Base-by-base conservation (phyloP, 2,113 vertebrate species). In the Formicarius rufipectus region DNA sequence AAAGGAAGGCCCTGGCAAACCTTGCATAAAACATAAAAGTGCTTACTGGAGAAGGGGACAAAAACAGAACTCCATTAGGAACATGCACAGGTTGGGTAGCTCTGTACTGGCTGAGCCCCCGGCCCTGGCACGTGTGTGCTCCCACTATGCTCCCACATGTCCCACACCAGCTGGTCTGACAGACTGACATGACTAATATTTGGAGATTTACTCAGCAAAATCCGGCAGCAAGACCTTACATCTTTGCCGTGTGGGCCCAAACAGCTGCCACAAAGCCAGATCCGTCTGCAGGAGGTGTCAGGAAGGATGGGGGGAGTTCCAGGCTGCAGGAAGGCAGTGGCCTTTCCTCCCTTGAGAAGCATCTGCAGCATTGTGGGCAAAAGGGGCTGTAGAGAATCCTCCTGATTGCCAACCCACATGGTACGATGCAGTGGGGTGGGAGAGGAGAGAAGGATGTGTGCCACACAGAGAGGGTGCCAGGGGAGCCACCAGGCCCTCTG, bases 331-430 rank as follows among this genome's bases (percentile, higher is more conserved):
- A 68, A 7, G 44, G 31, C 62, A 11, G 0, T 15, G 23, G 14
- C 24, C 35, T 28, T 55, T 60, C 58, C 40, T 42, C 8, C 42
- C 30, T 23, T 28, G 22, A 25, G 37, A 40, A 35, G 49, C 2
- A 24, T 4, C 45, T 31, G 27, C 45, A 27, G 63, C 71, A 66
- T 14, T 7, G 5, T 0, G 1, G 39, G 35, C 27, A 67, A 25
- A 35, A 35, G 20, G 30, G n/a, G n/a, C n/a, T 80, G 18, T 56
- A 13, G n/a, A 31, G 66, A 33, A 28, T 21, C 14, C 35, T 45
- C 27, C 39, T 4, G 37, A 8, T 7, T 75, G 24, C 23, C 7
- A 10, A 1, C 28, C 5, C 19, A 4, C 50, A 20, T 0, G 0
- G 45, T 5, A 1, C 5, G 23, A 15, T 14, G 30, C 4, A 4